These are phyloP conservation scores for Malurus cyaneus DNA, from an alignment of 2,113 vertebrate genomes.

Conservation along the genomic window DNA sequence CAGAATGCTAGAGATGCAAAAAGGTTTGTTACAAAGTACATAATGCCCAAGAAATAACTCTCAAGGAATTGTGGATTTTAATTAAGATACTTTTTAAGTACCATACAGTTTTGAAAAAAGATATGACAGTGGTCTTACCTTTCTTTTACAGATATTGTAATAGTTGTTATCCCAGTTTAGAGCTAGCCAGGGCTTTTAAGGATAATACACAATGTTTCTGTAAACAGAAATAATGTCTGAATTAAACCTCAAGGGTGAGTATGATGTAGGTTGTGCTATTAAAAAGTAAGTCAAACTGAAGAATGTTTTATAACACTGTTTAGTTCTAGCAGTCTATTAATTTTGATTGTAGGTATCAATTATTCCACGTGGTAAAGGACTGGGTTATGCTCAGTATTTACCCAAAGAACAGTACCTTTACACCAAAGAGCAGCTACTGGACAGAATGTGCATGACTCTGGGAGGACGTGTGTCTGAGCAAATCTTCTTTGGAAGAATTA, in stretches of 20 bases:
- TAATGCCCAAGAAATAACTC: neutral
- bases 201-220: neutral
- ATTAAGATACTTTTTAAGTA: neutral
- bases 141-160: conserved; percentile 26
- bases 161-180: conserved; percentile 21
- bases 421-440: conserved; percentile 94
- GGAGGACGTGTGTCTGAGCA: conserved; percentile 93
- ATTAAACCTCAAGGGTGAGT: neutral
- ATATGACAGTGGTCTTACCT: neutral
- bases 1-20: neutral
- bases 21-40: neutral
- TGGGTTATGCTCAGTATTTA: conserved; percentile 97
- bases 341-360: conserved; percentile 89
- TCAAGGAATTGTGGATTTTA: neutral
- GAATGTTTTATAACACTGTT: neutral
- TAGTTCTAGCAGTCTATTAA: neutral
- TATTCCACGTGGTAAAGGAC: conserved; percentile 92
- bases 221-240: neutral
- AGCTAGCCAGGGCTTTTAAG: conserved; percentile 41
- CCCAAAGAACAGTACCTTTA: conserved; percentile 96
- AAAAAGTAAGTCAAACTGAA: neutral
- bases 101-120: neutral
- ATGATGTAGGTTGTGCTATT: neutral
- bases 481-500: conserved; percentile 93
- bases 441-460: conserved; percentile 97